These are phyloP conservation scores for Dysdera silvatica DNA, from an alignment of 1,140 invertebrate species.

Conservation along the genomic window DNA sequence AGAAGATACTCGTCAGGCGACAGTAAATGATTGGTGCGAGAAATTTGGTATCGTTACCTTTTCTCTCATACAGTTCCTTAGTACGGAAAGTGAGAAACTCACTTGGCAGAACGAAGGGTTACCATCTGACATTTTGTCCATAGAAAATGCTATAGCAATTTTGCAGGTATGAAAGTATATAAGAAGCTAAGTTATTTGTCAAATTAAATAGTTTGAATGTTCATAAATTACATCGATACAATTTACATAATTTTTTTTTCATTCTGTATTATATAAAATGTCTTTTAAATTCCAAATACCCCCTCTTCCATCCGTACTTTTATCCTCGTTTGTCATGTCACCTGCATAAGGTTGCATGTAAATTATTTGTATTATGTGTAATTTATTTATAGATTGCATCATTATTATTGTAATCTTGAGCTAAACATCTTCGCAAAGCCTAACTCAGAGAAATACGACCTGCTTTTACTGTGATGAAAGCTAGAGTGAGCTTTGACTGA, in stretches of 20 bases:
- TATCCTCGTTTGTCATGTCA: too few relatives aligned
- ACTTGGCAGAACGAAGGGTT: conserved; percentile 80
- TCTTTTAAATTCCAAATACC: not conserved
- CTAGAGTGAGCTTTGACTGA: too few relatives aligned
- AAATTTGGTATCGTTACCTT: conserved; percentile 52
- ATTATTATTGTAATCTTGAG: too few relatives aligned
- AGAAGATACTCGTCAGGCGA: conserved; percentile 56
- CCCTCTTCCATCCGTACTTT: too few relatives aligned
- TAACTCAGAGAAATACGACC: too few relatives aligned
- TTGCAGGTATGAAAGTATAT: conserved; percentile 52
- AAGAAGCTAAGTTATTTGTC: not conserved
- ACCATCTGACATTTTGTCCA: conserved; percentile 64
- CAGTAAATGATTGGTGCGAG: conserved; percentile 53
- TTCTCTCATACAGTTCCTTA: conserved; percentile 61
- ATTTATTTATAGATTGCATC: too few relatives aligned
- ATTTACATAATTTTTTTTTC: not conserved
- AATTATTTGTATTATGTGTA: too few relatives aligned
- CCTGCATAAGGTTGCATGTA: too few relatives aligned
- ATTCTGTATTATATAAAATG: not conserved
- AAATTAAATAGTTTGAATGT: not conserved
- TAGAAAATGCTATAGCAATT: conserved; percentile 75
- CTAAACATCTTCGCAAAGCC: too few relatives aligned
- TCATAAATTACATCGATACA: not conserved
- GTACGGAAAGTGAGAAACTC: conserved; percentile 67
- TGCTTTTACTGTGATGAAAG: too few relatives aligned